A percentile compares a stretch with the other conserved stretches of the same genome.
phyloP scores from a whole-genome alignment of 2,888 invertebrate genomes.

The Erebia epiphron region DNA sequence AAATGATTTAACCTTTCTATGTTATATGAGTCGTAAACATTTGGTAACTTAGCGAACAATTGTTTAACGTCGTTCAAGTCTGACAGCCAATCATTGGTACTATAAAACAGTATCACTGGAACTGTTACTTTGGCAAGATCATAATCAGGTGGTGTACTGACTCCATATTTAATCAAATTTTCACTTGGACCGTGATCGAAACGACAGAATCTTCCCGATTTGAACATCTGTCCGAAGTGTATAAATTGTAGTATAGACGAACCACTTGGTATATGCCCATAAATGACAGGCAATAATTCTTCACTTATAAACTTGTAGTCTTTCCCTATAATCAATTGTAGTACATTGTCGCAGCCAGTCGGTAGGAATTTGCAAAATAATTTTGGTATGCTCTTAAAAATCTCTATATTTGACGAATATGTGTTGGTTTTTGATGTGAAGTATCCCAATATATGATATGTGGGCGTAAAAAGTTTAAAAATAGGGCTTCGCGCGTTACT shows the following conservation, averaged over 20 bases:
- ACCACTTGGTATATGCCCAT: conserved; percentile 84
- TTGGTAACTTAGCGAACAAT: conserved; percentile 68
- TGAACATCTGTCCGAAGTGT: conserved; percentile 67
- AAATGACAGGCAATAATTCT: conserved; percentile 82
- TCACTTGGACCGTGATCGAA: conserved; percentile 56
- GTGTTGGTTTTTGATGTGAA: conserved; percentile 49
- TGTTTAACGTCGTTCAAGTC: conserved; percentile 73
- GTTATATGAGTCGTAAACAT: conserved; percentile 71
- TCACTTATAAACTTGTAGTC: conserved; percentile 55
- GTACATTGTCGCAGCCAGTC: conserved; percentile 52
- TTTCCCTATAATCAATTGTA: conserved; percentile 54
- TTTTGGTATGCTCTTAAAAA: conserved; percentile 52
- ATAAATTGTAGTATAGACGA: conserved; percentile 78
- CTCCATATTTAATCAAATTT: conserved; percentile 71
- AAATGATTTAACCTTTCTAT: conserved; percentile 85
- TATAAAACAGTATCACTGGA: conserved; percentile 62
- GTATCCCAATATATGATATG: conserved; percentile 45
- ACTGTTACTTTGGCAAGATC: conserved; percentile 52
- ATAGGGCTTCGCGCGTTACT: conserved; percentile 66
- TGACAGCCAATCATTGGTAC: conserved; percentile 73
- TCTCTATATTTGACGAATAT: conserved; percentile 51
- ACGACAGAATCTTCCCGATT: conserved; percentile 60
- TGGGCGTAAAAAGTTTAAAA: conserved; percentile 43
- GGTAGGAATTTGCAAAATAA: conserved; percentile 52
- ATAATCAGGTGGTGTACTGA: conserved; percentile 60